Evolutionary conservation across 1,140 invertebrate genomes (phyloP), one percentile per base, ranked within the genome.

Genomic region (Drosophila pachea): DNA sequence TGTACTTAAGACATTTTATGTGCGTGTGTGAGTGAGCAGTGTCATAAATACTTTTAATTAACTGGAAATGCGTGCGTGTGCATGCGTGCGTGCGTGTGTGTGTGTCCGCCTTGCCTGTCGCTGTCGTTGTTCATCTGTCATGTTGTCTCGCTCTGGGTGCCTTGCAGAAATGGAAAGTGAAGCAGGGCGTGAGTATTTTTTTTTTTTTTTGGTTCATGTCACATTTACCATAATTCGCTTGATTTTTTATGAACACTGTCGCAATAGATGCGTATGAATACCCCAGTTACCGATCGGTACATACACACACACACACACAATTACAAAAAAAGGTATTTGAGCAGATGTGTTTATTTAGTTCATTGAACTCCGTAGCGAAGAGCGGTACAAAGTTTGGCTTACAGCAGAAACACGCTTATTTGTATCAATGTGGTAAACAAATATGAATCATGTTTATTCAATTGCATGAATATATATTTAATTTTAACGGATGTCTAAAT

Each of bases 41-140:
- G 77, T 82, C 78, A 81, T 82, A 81, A 81, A 81, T 81, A 81
- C 78, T 81, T 81, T 81, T 81, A 81, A 81, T 81, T 81, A 81
- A 82, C 78, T 81, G 78, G 66, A 81, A 82, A 66, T 77, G 78
- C 67, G 67, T 73, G 56, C 43, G 64, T 58, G 40, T 53, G 40
- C 29, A 14, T 33, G 14, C 31, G 36, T 61, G 29, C 49, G 68
- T 22, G 40, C 69, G 31, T 36, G 2, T 58, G 53, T 54, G 35
- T 53, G n/a, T 50, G 38, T 45, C 42, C 36, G 31, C 22, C 32
- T 42, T 16, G 33, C 7, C 22, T 64, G 16, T 36, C 6, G 12
- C 14, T 29, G 45, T 47, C 32, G 16, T 35, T 36, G 12, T 36
- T 62, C 33, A 36, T 59, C 54, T 58, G 9, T 12, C 22, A n/a